Evolutionary conservation across 2,113 vertebrate genomes (phyloP).

Genomic region (Tenrec ecaudatus): DNA sequence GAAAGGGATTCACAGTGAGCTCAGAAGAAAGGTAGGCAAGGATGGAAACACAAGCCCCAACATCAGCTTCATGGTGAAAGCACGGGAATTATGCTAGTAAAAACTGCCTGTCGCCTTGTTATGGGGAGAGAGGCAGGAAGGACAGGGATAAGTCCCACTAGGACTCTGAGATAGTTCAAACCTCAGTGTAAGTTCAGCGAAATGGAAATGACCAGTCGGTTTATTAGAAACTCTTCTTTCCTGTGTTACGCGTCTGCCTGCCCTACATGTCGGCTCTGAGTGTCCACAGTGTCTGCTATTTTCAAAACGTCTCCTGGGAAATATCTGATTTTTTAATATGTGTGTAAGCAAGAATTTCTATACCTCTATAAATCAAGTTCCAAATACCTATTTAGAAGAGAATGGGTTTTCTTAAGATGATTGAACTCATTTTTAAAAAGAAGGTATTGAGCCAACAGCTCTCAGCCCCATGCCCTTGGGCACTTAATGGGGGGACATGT

Average conservation of each 20-base stretch:
- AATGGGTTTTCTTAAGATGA: background rate
- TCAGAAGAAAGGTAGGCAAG: constrained; percentile 63
- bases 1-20: constrained; percentile 35
- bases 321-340: background rate
- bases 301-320: background rate
- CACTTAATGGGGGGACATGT: background rate
- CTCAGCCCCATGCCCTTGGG: too few species aligned
- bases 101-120: rapidly evolving
- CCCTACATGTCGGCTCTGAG: background rate
- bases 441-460: background rate
- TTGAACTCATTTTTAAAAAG: background rate
- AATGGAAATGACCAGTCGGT: rapidly evolving
- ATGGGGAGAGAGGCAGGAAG: rapidly evolving
- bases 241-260: background rate
- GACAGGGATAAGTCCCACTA: background rate
- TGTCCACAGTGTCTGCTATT: background rate
- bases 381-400: background rate
- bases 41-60: constrained; percentile 29
- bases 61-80: constrained; percentile 22
- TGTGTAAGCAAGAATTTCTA: background rate
- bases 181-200: background rate
- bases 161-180: background rate
- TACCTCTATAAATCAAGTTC: background rate
- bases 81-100: rapidly evolving
- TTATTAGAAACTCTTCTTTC: rapidly evolving